Evolutionary conservation across 2,888 invertebrate genomes (phyloP), one percentile per base, ranked within the genome.

Genomic region (Notodonta dromedarius): DNA sequence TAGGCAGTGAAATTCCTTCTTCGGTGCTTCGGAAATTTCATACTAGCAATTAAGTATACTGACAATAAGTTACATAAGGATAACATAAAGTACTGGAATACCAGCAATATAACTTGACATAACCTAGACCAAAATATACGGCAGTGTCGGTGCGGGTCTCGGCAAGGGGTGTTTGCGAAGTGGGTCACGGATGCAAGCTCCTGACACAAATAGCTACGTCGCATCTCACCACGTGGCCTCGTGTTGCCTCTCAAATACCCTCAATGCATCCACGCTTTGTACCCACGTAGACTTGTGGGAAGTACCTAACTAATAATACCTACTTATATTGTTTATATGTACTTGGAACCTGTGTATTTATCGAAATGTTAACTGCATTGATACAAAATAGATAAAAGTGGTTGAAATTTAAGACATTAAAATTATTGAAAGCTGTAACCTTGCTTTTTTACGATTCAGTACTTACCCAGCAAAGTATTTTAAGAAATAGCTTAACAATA

Each of bases 171-270:
- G 88, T 82, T 81, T 67, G 82, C 70, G 71, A 92, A 91, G 79
- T 92, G 80, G 93, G 93, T 93, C 93, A 93, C 89, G 91, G 93
- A 90, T 91, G 88, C 90, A 87, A 80, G 85, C 87, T 89, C 89
- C 92, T 90, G 91, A 92, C 92, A 90, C 91, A 88, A 91, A 92
- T 91, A 91, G 86, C 88, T 83, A 74, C 82, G 87, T 82, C 85
- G 88, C 86, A 85, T 86, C 87, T 85, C 80, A 78, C 86, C 90
- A 87, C 90, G 90, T 89, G 90, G 84, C 88, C 84, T 85, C 83
- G 82, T 65, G 74, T 70, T 74, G 75, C 75, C 78, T 80, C 79
- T 82, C 82, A 77, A 82, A 82, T 76, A 78, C 73, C 76, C 79
- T 77, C 76, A 75, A 78, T 79, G 73, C 74, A 70, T 57, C 46